Conservation (phyloP, 2,113 vertebrate species). For the Fregata magnificens region DNA sequence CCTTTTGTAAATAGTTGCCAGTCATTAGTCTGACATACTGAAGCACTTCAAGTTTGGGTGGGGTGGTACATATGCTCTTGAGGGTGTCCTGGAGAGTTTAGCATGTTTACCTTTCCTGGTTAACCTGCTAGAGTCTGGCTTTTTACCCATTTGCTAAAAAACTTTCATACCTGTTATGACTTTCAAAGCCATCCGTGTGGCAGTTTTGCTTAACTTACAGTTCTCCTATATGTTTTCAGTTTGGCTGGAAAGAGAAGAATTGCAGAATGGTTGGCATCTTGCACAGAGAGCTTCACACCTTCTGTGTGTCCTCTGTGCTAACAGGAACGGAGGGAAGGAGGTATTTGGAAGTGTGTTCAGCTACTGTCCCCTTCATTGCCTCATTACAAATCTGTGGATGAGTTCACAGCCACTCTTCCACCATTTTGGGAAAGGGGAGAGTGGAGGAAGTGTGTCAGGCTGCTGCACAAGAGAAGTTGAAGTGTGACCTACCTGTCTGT, state of each 20-base stretch:
- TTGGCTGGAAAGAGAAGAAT: neutral
- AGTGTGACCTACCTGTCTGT: neutral
- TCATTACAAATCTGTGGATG: neutral
- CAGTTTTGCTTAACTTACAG: neutral
- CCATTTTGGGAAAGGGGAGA: fast-evolving
- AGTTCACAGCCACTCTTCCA: neutral
- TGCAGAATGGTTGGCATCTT: neutral
- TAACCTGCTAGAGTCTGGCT: neutral
- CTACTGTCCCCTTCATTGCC: neutral
- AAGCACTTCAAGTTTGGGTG: neutral
- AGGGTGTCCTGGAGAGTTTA: neutral
- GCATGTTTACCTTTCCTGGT: neutral
- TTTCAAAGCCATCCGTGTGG: neutral
- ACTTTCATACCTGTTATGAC: neutral
- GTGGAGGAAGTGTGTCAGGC: neutral
- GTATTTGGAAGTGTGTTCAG: neutral
- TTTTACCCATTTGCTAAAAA: neutral
- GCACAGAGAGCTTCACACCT: neutral
- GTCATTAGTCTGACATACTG: neutral
- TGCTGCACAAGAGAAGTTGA: neutral
- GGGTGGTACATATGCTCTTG: neutral
- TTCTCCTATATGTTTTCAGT: neutral
- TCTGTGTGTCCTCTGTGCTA: neutral
- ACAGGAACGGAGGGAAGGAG: neutral
- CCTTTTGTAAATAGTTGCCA: neutral